Base-by-base conservation (phyloP, 2,797 vertebrate species). In the Lagodon rhomboides region DNA sequence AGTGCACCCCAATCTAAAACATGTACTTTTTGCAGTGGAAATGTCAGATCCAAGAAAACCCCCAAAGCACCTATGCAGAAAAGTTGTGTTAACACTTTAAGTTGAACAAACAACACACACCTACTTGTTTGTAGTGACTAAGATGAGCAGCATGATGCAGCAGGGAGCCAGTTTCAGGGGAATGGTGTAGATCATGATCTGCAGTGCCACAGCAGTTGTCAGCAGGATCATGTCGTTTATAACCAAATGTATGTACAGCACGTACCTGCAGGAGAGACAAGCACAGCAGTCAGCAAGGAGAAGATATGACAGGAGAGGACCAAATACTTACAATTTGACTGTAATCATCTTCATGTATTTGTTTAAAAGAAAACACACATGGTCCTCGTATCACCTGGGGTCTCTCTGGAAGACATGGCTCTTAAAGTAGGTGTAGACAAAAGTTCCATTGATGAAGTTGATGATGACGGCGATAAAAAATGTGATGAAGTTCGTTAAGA, bases 201-300 rank as follows among this genome's bases (percentile, higher is more conserved):
- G 87, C 72, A 94, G 55, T 4, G 3, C 4, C 56, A 90, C 77
- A 10, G 89, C 62, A 4, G 77, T 0, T 0, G 80, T 78, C 23
- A 94, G 41, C 77, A 92, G 55, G 3, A 94, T 87, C 47, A 92
- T 93, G 61, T 94, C 92, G 9, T 92, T 93, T 64, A 94, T 82
- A 34, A 94, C 92, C 64, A 94, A 66, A 25, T 93, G 90, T 73
- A 90, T 90, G 85, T 88, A 94, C 9, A 94, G 80, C 38, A 94
- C 77, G 11, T 94, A 93, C 80, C 92, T 87, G 77, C 25, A 67
- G 85, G 18, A 27, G 53, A 51, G 55, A 5, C 0, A 18, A 51
- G 55, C 0, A 4, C 9, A 54, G 20, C 3, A 17, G 60, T 34
- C 2, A 44, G 59, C 9, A 3, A 22, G 13, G 3, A 16, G 23